Evolutionary conservation across 1,140 invertebrate species (phyloP), one percentile per base, ranked within the genome.

Genomic region (Caerostris extrusa): DNA sequence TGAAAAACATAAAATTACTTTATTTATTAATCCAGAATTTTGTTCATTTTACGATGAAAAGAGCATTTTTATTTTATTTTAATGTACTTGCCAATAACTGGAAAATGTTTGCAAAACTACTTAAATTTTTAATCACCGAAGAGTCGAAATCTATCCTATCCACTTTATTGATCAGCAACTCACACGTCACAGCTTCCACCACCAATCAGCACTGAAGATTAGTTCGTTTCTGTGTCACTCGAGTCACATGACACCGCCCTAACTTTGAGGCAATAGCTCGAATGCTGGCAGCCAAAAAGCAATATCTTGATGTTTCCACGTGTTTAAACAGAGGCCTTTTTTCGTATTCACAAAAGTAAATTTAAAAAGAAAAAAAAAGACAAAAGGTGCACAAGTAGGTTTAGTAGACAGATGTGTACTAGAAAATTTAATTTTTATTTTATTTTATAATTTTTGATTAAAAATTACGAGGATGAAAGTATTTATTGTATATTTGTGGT

Each of bases 281-380:
- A 87, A 71, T 50, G 91, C 91, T 77, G 91, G 82, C 82, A 87
- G 91, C 64, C 82, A 93, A 93, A 90, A 93, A 93, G 91, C 91
- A 93, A 93, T 93, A 93, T 83, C 91, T 93, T 93, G 91, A 87
- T 93, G 91, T 92, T 85, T 85, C 90, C 90, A 92, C 81, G 60
- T 92, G 90, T 93, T 34, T 58, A 92, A 93, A 64, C 91, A 93
- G 91, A 93, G 91, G 91, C 91, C 91, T 93, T 93, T n/a, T 34
- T 93, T 83, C 64, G 64, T 87, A 83, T 93, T 87, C 53, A 93
- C 91, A 93, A 93, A 86, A 93, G 61, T 58, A 69, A 34, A 34
- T 34, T 34, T 34, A 34, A 34, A 34, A 34, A 34, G 34, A 34
- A 34, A 34, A 93, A 77, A 85, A 57, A 53, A 56, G 17, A 90